phyloP scores from a whole-genome alignment of 2,113 vertebrate species.

The Rhinolophus sinicus region DNA sequence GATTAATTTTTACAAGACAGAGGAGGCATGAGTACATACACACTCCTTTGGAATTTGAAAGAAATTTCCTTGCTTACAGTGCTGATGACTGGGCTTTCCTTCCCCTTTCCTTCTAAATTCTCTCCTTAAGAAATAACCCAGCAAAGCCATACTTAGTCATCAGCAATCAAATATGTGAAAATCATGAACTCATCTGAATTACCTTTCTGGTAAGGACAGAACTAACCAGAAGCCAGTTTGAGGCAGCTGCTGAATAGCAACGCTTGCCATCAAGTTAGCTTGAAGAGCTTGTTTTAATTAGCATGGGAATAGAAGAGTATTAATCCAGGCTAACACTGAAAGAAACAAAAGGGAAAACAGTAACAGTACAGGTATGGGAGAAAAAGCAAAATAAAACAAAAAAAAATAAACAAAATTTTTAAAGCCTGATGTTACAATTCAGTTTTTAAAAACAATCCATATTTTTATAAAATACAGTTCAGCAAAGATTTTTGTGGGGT shows the following conservation, averaged over 20 bases:
- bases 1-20: neutral
- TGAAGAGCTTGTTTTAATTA: neutral
- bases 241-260: slow-evolving; percentile 5
- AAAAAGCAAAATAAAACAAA: neutral
- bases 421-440: neutral
- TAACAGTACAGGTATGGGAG: neutral
- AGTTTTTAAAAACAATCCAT: neutral
- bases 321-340: neutral
- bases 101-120: neutral
- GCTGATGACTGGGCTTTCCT: neutral
- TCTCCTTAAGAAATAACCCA: neutral
- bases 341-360: neutral
- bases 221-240: neutral
- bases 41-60: neutral
- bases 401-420: neutral
- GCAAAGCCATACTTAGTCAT: slow-evolving; percentile 39
- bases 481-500: slow-evolving; percentile 41
- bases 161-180: neutral
- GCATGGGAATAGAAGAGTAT: neutral
- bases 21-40: neutral
- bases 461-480: slow-evolving; percentile 54
- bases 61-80: neutral
- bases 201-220: slow-evolving; percentile 21
- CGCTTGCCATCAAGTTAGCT: neutral
- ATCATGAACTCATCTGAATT: slow-evolving; percentile 31